Base-by-base conservation (phyloP, 2,888 invertebrate species). In the Helleia helle region DNA sequence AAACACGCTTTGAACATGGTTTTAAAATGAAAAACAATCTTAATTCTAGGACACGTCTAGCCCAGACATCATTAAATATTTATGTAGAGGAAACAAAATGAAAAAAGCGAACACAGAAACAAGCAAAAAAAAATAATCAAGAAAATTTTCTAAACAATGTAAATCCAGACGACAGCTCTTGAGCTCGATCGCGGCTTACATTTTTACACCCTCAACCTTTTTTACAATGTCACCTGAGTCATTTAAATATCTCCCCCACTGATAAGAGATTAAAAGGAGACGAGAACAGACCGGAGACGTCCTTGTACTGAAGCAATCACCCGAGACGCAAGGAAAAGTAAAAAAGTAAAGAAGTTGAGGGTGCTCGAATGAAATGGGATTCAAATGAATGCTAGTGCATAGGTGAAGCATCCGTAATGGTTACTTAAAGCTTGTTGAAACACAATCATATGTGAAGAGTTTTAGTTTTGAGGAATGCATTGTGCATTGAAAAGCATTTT, bases 211-310 rank as follows among this genome's bases (percentile, higher is more conserved):
- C n/a, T n/a, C n/a, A n/a, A n/a, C n/a, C n/a, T 31, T 31, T 30
- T 30, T 30, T 30, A 30, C 29, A 14, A 30, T 39, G 39, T 30
- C 44, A 61, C 58, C 58, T 65, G 58, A 56, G 62, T 65, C 62
- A 67, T 72, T 69, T 69, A 64, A 70, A 73, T 68, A 65, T 62
- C 56, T 56, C 52, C 47, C 51, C 47, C 51, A 54, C 55, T 57
- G 56, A 69, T 71, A 70, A 64, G 68, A 62, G 69, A 71, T 70
- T 71, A 73, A 73, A 72, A 73, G 72, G 72, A 71, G 72, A 62
- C 61, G 60, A 66, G 64, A 68, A 55, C 52, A 55, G 53, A 54
- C 50, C 60, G 55, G n/a, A n/a, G n/a, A n/a, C n/a, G n/a, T n/a
- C n/a, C 68, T 68, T 58, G 56, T 55, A 49, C 40, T 57, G 50